phyloP scores from a whole-genome alignment of 2,888 invertebrate species.

The Toxonevra muliebris region DNA sequence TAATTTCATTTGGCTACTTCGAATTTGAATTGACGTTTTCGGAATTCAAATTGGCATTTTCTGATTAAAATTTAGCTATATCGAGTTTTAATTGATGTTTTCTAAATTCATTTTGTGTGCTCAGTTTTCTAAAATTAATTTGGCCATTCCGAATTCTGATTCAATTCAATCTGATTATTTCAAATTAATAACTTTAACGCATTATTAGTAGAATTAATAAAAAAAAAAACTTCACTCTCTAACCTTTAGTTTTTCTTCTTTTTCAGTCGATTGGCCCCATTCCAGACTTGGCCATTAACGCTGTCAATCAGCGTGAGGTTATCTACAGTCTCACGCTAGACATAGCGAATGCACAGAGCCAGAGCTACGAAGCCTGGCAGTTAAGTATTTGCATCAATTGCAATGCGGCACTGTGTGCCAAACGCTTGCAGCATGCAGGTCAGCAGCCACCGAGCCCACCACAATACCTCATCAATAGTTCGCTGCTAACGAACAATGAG shows the following conservation, averaged over 20 bases:
- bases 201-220: background rate
- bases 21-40: too few species aligned
- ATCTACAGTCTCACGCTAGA: conserved; percentile 53
- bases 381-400: conserved; percentile 62
- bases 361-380: conserved; percentile 51
- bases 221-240: conserved; percentile 10
- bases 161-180: too few species aligned
- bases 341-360: conserved; percentile 27
- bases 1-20: too few species aligned
- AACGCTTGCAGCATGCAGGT: conserved; percentile 37
- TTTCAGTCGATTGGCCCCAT: conserved; percentile 59
- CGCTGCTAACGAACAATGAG: conserved; percentile 67
- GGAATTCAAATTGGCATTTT: too few species aligned
- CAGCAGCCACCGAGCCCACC: conserved; percentile 32
- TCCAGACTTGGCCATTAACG: conserved; percentile 53
- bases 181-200: too few species aligned
- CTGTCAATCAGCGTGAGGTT: conserved; percentile 55
- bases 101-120: too few species aligned
- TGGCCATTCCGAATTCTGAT: too few species aligned
- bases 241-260: background rate
- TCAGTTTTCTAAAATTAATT: too few species aligned
- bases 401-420: conserved; percentile 57
- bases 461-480: conserved; percentile 55
- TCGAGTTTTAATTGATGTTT: too few species aligned
- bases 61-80: too few species aligned